Base-by-base conservation (phyloP, 2,888 invertebrate genomes). In the Apotomis turbidana region DNA sequence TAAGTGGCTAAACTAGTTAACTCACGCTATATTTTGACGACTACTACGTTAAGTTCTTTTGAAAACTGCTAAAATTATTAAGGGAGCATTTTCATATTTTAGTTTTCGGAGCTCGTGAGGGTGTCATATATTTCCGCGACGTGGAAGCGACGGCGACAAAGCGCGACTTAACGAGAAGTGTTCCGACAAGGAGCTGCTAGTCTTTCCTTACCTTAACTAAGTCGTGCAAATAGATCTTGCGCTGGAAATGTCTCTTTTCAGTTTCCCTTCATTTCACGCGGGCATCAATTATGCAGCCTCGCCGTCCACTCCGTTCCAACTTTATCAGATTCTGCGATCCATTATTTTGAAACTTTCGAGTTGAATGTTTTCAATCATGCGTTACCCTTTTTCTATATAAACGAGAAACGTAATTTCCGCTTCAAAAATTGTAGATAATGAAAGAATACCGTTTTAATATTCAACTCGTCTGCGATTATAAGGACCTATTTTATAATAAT, bases 391-490 rank as follows among this genome's bases (percentile, higher is more conserved):
- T 70, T 63, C 41, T 63, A 49, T 63, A 27, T 27, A 51, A 67
- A 62, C 51, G 27, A 51, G 61, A 70, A 63, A 70, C 71, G 73
- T 70, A 75, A 76, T 78, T 76, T 76, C 77, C 76, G 78, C 76
- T 78, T 68, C 69, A 70, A 68, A 68, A 74, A 57, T 64, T 69
- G 61, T 9, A 41, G 49, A 57, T 71, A 71, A 67, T 71, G 71
- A 71, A 67, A 71, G 71, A 68, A 62, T 68, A 68, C 67, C 58
- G 71, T 85, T 81, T 89, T 86, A 87, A 88, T 88, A 89, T 89
- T 89, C 88, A 85, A 82, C 83, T 85, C 87, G 83, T 85, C 83
- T 84, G 80, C 82, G 82, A 87, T 86, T 86, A 83, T 83, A 84
- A 83, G 81, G 80, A 80, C 80, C 78, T 79, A 76, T 80, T 76